Conservation (phyloP, 2,888 invertebrate genomes). For the Drosophila nr. perissopoda region DNA sequence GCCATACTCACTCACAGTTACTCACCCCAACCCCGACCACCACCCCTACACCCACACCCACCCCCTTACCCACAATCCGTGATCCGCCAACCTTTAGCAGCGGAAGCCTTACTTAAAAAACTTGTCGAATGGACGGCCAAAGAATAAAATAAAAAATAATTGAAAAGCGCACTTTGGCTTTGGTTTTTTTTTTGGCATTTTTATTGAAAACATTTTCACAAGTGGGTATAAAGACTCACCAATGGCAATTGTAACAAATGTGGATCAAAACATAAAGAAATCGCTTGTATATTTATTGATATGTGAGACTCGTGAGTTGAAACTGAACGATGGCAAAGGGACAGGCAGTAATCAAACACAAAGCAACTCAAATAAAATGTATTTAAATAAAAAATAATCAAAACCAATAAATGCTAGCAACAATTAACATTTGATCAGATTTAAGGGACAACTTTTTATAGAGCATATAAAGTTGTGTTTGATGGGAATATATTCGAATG, state of each 20-base stretch:
- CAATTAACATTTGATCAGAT: background rate
- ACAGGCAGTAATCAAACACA: background rate
- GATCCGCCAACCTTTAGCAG: background rate
- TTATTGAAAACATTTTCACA: slow-evolving; percentile 27
- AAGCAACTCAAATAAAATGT: background rate
- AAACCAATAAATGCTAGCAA: background rate
- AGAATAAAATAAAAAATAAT: slow-evolving; percentile 60
- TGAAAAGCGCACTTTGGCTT: slow-evolving; percentile 66
- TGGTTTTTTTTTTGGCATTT: slow-evolving; percentile 46
- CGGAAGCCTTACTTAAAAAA: slow-evolving; percentile 46
- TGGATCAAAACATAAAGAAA: background rate
- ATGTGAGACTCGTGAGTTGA: too few species aligned
- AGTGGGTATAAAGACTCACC: slow-evolving; percentile 1
- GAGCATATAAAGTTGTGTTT: slow-evolving; percentile 18
- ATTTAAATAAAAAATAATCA: background rate
- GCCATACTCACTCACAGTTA: slow-evolving; percentile 15
- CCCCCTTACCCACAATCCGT: background rate
- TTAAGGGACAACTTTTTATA: background rate
- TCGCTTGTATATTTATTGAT: background rate
- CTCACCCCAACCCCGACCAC: background rate
- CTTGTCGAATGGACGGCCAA: slow-evolving; percentile 62
- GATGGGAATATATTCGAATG: background rate
- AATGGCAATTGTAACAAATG: slow-evolving; percentile 5
- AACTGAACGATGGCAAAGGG: background rate
- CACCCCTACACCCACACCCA: background rate